Conservation (phyloP, 2,797 vertebrate species). For the Enteromius fasciolatus region DNA sequence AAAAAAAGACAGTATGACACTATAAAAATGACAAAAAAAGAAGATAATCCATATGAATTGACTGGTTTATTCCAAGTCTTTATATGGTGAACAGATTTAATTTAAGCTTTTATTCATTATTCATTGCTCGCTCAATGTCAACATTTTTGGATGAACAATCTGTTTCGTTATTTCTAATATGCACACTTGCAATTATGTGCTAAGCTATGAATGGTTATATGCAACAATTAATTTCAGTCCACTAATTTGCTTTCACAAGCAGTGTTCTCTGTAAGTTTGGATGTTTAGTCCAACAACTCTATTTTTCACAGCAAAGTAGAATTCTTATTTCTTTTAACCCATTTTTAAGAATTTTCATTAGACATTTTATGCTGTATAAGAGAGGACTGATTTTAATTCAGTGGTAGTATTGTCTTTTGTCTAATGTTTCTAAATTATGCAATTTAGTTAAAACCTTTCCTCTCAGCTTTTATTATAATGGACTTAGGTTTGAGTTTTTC, state of each 20-base stretch:
- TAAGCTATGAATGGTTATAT: neutral
- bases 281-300: neutral
- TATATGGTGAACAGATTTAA: slow-evolving; percentile 4
- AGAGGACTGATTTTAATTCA: neutral
- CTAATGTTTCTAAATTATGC: neutral
- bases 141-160: neutral
- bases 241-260: neutral
- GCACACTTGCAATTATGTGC: neutral
- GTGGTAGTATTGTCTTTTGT: neutral
- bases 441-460: neutral
- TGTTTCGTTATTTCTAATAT: neutral
- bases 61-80: neutral
- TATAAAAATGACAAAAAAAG: neutral
- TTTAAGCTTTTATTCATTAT: neutral
- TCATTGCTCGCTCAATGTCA: neutral
- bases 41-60: neutral
- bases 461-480: neutral
- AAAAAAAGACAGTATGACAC: neutral
- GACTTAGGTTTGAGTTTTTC: slow-evolving; percentile 56
- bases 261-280: neutral
- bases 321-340: neutral
- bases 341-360: neutral
- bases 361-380: neutral
- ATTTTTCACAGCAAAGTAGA: neutral
- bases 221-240: neutral